Evolutionary conservation across 1,140 invertebrate species (phyloP), one percentile per base, ranked within the genome.

Genomic region (Eubasilissa regina): DNA sequence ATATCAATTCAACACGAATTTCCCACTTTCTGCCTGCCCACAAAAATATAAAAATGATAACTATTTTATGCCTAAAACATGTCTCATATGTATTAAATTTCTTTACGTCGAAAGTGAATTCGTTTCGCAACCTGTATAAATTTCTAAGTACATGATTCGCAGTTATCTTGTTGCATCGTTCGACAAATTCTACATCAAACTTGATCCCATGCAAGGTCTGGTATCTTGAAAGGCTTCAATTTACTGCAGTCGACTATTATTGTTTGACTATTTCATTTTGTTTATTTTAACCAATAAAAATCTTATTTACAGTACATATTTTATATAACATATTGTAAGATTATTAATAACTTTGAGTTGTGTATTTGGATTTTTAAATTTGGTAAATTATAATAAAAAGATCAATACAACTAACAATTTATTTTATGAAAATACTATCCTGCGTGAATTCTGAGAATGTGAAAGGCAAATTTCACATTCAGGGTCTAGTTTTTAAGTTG

Each of bases 301-400:
- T n/a, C 60, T 64, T 43, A n/a, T n/a, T 64, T 44, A 64, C 25
- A 10, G 13, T 43, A 25, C 60, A 64, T 64, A 35, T n/a, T 64
- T 64, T 21, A 11, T 58, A 17, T 58, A 58, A 58, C 15, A 19
- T 58, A 58, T 21, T 58, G 55, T 58, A 58, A 58, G 13, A 21
- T 58, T 58, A 21, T 58, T 19, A 21, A 7, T 58, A 58, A 58
- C 17, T 13, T 19, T 58, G 25, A 35, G 25, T 58, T 58, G 35
- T 35, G 60, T 64, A 64, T 25, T 25, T 25, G 60, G 19, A 43
- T 64, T 64, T 62, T 62, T 62, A 25, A 35, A 64, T 12, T 35
- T 64, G 60, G 60, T 64, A n/a, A 58, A 64, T 25, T 64, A n/a
- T 64, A 64, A 64, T 64, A 64, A 64, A 64, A 13, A 21, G 8